These are phyloP conservation scores for Penelope pileata DNA, from an alignment of 2,113 vertebrate species.

Conservation along the genomic window DNA sequence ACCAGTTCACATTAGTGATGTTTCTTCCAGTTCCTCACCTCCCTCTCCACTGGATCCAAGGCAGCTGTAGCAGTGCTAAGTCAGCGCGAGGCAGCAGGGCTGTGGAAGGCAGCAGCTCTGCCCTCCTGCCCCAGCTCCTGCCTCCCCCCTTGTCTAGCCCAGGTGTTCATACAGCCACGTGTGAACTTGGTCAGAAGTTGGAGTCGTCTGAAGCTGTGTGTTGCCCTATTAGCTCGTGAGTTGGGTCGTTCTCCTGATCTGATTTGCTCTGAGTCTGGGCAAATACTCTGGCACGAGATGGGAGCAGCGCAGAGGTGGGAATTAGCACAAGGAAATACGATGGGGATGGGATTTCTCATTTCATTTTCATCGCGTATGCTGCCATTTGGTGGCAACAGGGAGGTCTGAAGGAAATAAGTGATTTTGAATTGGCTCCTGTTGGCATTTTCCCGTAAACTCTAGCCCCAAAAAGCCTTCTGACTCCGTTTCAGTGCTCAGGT, in stretches of 20 bases:
- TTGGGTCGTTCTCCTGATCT: background rate
- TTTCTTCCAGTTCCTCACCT: background rate
- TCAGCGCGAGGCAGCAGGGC: background rate
- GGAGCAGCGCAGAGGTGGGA: background rate
- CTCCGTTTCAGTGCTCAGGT: background rate
- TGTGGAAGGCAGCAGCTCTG: background rate
- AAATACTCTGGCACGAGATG: background rate
- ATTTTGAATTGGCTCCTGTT: background rate
- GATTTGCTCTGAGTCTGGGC: background rate
- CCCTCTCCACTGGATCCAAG: background rate
- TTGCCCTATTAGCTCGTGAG: background rate
- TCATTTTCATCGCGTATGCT: background rate
- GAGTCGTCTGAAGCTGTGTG: background rate
- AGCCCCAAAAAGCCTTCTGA: background rate
- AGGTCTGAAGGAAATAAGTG: background rate
- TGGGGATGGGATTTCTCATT: background rate
- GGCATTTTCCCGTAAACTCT: background rate
- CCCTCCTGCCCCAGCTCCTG: background rate
- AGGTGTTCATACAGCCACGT: rapidly evolving
- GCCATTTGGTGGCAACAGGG: background rate
- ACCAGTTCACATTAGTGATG: background rate
- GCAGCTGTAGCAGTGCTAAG: background rate
- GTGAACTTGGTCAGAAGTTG: background rate
- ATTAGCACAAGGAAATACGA: background rate
- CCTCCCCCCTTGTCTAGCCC: background rate